Evolutionary conservation across 2,113 vertebrate genomes (phyloP).

Genomic region (Aphyosemion australe): DNA sequence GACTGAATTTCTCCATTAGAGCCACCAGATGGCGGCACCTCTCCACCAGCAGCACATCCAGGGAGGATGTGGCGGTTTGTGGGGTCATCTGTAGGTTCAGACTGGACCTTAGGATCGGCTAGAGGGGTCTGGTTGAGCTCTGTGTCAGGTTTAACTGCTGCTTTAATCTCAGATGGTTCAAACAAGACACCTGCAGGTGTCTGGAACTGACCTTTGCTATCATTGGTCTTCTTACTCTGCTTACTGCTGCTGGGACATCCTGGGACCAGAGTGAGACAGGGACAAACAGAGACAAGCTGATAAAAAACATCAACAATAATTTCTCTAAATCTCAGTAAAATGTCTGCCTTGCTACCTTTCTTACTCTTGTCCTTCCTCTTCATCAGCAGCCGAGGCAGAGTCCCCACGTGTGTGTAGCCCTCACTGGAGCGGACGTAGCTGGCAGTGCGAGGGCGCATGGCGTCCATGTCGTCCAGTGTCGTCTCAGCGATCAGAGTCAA

Average conservation of each 20-base stretch:
- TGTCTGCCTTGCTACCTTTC: conserved; percentile 36
- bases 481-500: conserved; percentile 50
- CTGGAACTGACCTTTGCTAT: conserved; percentile 47
- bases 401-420: conserved; percentile 92
- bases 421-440: conserved; percentile 87
- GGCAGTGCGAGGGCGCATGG: conserved; percentile 77
- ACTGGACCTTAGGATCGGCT: not conserved
- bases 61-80: not conserved
- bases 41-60: not conserved
- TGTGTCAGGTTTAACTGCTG: not conserved
- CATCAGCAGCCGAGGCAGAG: conserved; percentile 83
- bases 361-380: conserved; percentile 62
- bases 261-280: not conserved
- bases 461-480: conserved; percentile 83
- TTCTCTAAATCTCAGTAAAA: not conserved
- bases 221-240: conserved; percentile 52
- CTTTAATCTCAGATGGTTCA: conserved; percentile 1
- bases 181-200: conserved; percentile 27
- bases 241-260: conserved; percentile 35
- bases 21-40: conserved; percentile 49
- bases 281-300: not conserved
- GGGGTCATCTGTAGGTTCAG: not conserved
- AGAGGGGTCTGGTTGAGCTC: not conserved
- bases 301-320: not conserved
- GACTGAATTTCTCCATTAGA: not conserved